Percentiles rank a stretch among this genome's conserved stretches.
These are phyloP conservation scores for Hemiscyllium ocellatum DNA, from an alignment of 2,113 vertebrate genomes.

Conservation along the genomic window DNA sequence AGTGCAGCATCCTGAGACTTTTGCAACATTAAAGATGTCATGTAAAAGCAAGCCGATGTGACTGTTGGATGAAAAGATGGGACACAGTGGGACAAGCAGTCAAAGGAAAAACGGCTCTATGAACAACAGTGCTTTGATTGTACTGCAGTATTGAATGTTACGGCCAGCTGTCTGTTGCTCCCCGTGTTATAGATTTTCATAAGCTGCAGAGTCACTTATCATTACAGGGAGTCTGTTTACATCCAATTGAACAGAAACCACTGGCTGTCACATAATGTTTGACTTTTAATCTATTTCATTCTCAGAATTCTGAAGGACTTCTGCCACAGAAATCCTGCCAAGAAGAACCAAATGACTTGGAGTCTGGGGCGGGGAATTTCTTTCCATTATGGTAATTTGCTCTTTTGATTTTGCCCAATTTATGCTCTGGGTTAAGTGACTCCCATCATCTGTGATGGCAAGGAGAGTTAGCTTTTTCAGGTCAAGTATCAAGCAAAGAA, in stretches of 20 bases:
- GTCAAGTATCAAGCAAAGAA: background rate
- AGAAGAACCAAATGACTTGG: background rate
- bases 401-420: background rate
- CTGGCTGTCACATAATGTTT: background rate
- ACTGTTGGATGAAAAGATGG: background rate
- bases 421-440: background rate
- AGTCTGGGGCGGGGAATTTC: background rate
- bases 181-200: constrained; percentile 11
- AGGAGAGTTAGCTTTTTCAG: background rate
- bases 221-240: background rate
- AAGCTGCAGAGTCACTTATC: background rate
- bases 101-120: background rate
- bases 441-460: background rate
- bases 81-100: background rate
- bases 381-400: background rate
- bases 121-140: background rate
- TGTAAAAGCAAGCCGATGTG: background rate
- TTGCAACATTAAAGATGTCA: background rate
- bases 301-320: background rate
- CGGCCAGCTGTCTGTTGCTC: background rate
- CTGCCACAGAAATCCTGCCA: background rate
- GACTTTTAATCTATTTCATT: background rate
- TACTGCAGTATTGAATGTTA: background rate
- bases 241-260: background rate
- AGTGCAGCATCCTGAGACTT: background rate